Evolutionary conservation across 1,140 invertebrate genomes (phyloP), one percentile per base, ranked within the genome.

Genomic region (Macrotrachela quadricornifera): DNA sequence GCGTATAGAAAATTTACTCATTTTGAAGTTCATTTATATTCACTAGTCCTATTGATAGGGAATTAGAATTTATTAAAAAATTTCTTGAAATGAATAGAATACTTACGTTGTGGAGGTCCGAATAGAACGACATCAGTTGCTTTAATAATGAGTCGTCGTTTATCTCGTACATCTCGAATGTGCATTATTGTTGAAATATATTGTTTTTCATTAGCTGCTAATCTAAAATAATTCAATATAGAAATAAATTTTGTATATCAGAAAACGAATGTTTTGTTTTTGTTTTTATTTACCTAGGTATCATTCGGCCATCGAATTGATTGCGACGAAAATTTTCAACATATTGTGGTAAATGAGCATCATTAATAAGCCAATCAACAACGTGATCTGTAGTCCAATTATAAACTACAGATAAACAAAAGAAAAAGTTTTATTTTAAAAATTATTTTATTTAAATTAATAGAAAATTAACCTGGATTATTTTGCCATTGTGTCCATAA

Each of bases 381-480:
- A 87, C 90, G 69, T 94, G 83, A 61, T 92, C 85, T 50, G 84
- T 80, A 30, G 90, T 94, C 90, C 90, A 95, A 71, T 94, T 92
- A 67, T 91, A 85, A 17, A 94, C 83, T 71, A 60, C 47, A 57
- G 56, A 49, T 8, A 30, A 30, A 30, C 21, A 30, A 30, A 30
- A 30, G 21, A 8, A 30, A 8, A 30, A 30, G 8, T 30, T 30
- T 4, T 30, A 2, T n/a, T n/a, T n/a, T n/a, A n/a, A n/a, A n/a
- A n/a, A n/a, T n/a, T n/a, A n/a, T n/a, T 30, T 4, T 2, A 30
- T 30, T 30, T 30, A 30, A 30, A 30, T 8, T 30, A 8, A 30
- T 4, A 30, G 8, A 30, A 8, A 4, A 30, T 30, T 4, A 30
- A 30, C 21, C 21, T 30, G 21, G 21, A 30, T 30, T 30, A 53